Percentiles rank a stretch among this genome's conserved stretches.
These are phyloP conservation scores for Oceanites oceanicus DNA, from an alignment of 2,113 vertebrate species.

Conservation along the genomic window DNA sequence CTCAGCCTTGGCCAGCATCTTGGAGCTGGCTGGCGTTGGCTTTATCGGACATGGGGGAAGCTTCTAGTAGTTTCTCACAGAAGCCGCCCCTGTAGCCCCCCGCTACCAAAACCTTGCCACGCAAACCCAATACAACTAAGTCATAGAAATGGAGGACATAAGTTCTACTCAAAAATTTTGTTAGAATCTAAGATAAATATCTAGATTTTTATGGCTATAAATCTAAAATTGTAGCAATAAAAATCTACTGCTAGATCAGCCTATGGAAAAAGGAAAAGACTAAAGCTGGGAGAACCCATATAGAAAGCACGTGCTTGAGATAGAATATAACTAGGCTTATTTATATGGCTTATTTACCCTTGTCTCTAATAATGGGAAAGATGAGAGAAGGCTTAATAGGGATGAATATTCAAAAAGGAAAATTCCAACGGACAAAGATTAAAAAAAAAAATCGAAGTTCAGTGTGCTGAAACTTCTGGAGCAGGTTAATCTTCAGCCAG, in stretches of 20 bases:
- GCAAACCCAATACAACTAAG: background rate
- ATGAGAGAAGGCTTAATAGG: background rate
- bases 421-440: background rate
- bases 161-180: background rate
- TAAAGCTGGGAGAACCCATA: background rate
- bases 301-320: background rate
- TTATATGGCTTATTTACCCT: background rate
- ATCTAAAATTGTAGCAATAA: background rate
- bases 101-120: too few relatives aligned
- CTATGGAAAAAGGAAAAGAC: background rate
- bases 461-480: background rate
- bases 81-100: too few relatives aligned
- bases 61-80: too few relatives aligned
- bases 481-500: background rate
- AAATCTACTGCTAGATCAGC: background rate
- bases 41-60: too few relatives aligned
- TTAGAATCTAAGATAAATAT: background rate
- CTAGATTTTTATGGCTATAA: background rate
- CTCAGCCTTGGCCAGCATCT: too few relatives aligned
- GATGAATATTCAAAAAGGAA: background rate
- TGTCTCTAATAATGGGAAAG: background rate
- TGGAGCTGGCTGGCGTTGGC: too few relatives aligned
- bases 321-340: background rate
- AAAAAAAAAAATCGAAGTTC: background rate
- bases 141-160: background rate